phyloP scores from a whole-genome alignment of 2,113 vertebrate species.

The Sarotherodon lohbergeri region DNA sequence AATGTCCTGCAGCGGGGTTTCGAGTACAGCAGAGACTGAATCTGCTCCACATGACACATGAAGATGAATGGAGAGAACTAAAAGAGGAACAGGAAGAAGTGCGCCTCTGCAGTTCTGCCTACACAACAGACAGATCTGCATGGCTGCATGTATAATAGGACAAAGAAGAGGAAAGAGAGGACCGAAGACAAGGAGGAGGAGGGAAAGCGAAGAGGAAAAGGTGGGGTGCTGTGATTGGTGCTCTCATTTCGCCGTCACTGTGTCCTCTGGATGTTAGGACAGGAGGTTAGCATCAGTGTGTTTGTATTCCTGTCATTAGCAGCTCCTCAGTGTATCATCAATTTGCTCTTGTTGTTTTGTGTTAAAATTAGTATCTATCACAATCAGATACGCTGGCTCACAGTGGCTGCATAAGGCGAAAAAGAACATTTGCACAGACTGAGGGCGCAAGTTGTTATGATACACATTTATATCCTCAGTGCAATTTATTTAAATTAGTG shows the following conservation, averaged over 20 bases:
- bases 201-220: background rate
- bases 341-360: background rate
- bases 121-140: background rate
- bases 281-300: background rate
- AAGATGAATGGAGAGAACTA: slow-evolving; percentile 22
- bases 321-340: background rate
- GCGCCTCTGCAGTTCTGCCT: slow-evolving; percentile 11
- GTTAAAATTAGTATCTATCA: background rate
- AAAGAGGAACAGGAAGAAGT: slow-evolving; percentile 10
- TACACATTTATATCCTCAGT: background rate
- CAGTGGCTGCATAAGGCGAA: background rate
- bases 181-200: background rate
- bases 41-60: slow-evolving; percentile 9
- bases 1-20: background rate
- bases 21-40: background rate
- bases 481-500: background rate
- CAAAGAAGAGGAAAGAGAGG: background rate
- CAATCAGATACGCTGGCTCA: background rate
- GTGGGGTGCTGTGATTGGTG: background rate
- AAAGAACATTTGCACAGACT: background rate
- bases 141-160: background rate
- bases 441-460: background rate
- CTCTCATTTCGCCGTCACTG: background rate
- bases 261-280: background rate
- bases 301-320: background rate